Base-by-base conservation (phyloP, 2,113 vertebrate species). In the Sphaerodactylus townsendi region DNA sequence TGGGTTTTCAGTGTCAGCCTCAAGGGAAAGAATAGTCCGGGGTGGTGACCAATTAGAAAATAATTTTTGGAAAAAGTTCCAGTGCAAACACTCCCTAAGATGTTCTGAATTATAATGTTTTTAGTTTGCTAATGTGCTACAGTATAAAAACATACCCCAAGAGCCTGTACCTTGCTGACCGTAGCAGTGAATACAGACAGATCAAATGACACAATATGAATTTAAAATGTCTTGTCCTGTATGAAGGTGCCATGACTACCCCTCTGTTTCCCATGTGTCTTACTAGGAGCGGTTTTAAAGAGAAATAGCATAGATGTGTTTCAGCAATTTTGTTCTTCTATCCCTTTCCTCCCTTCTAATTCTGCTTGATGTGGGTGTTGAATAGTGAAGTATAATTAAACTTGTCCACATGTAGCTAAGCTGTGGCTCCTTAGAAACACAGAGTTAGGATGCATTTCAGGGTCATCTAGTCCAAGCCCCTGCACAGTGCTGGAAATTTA, bases 181-280 rank as follows among this genome's bases (percentile, higher is more conserved):
- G 90, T 53, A 44, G 79, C 82, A 81, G 66, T 53, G 62, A 10
- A 77, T 10, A 79, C 28, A 88, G 81, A 76, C 74, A 71, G 71
- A 85, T 80, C 17, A 10, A 70, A 79, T 84, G 33, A 35, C 37
- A 39, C 37, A 78, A 78, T 23, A 21, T 59, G 35, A 44, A 10
- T 59, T 80, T 66, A 80, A 75, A 44, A 56, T 23, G 48, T 66
- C 30, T 39, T 72, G 14, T 41, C 50, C 23, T 35, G 19, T 30
- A 41, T 19, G 64, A 65, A 73, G 35, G 33, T 41, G 23, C n/a
- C 28, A 23, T 35, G 46, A 78, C 13, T 64, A 2, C 33, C 33
- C 50, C n/a, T 14, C 39, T n/a, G 19, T 56, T 56, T 33, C 17
- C 59, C 35, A 37, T 37, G 46, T 14, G 72, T 25, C 23, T 75